Base-by-base conservation (phyloP, 2,888 invertebrate species). In the Pachydiplax longipennis region DNA sequence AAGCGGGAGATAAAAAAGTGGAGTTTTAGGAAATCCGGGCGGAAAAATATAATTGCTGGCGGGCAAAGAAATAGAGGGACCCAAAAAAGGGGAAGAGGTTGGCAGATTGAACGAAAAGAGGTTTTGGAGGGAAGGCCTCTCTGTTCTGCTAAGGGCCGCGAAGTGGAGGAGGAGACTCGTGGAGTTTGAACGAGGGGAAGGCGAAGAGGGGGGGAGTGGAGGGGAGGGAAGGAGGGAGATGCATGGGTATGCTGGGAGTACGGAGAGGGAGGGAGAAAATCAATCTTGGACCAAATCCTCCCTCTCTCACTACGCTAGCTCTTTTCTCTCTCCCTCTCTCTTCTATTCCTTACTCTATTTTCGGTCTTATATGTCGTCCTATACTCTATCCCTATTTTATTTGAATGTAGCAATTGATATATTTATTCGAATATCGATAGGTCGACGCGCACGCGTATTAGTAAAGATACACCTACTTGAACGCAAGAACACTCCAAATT, bases 261-360 rank as follows among this genome's bases (percentile, higher is more conserved):
- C 87, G 25, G 61, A 87, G 87, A 8, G 61, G 87, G 87, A 35
- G 87, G 31, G 61, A 58, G 87, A 87, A 87, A 87, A 87, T 87
- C 87, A 65, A 87, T 87, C 87, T 58, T 87, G 87, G 87, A 87
- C 87, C 87, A 87, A 87, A 87, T 65, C 37, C 87, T 40, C 65
- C 31, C 61, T 31, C 40, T n/a, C 61, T 40, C 65, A 15, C 61
- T 18, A 35, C 81, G 37, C 40, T 81, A 81, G 81, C 81, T 81
- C n/a, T n/a, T n/a, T n/a, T n/a, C n/a, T 35, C 37, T 12, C n/a
- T 37, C 37, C 35, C 58, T 40, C 31, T 31, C 82, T 22, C 81
- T n/a, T 10, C 22, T 48, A 13, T 25, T n/a, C 53, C 53, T 53
- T 53, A 18, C 53, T 53, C 15, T 53, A 18, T 53, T 53, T 53